phyloP scores from a whole-genome alignment of 2,797 vertebrate genomes.

The Leptatherina wallacei region DNA sequence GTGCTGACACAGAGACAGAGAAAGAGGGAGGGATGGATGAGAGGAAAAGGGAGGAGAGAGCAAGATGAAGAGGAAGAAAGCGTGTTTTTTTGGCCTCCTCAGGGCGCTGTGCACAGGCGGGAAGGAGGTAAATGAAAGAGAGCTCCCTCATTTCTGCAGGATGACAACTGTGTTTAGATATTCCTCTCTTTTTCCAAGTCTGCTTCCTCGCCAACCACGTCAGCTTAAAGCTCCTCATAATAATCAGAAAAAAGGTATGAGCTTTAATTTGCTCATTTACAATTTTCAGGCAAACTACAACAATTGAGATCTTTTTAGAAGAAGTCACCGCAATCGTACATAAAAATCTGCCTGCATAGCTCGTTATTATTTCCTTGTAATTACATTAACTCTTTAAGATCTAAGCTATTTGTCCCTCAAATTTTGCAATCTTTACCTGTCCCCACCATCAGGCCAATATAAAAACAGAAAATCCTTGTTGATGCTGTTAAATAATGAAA shows the following conservation, averaged over 20 bases:
- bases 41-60: slow-evolving; percentile 20
- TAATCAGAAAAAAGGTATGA: slow-evolving; percentile 1
- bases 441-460: not conserved
- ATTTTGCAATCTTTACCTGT: not conserved
- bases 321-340: not conserved
- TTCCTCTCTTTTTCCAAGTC: slow-evolving; percentile 1
- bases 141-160: slow-evolving; percentile 32
- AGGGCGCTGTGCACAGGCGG: slow-evolving; percentile 30
- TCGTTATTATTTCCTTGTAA: not conserved
- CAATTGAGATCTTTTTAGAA: not conserved
- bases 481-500: not conserved
- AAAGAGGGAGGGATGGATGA: slow-evolving; percentile 20
- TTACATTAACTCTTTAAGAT: not conserved
- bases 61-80: slow-evolving; percentile 28
- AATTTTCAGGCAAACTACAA: not conserved
- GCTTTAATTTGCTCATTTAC: slow-evolving; percentile 5
- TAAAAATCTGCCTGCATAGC: not conserved
- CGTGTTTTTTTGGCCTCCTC: slow-evolving; percentile 29
- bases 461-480: not conserved
- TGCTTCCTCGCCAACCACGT: not conserved
- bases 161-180: slow-evolving; percentile 25
- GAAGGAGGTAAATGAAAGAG: slow-evolving; percentile 28
- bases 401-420: not conserved
- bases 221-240: not conserved
- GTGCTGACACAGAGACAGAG: slow-evolving; percentile 59